phyloP scores from a whole-genome alignment of 2,888 invertebrate genomes.

The Diarsia rubi region DNA sequence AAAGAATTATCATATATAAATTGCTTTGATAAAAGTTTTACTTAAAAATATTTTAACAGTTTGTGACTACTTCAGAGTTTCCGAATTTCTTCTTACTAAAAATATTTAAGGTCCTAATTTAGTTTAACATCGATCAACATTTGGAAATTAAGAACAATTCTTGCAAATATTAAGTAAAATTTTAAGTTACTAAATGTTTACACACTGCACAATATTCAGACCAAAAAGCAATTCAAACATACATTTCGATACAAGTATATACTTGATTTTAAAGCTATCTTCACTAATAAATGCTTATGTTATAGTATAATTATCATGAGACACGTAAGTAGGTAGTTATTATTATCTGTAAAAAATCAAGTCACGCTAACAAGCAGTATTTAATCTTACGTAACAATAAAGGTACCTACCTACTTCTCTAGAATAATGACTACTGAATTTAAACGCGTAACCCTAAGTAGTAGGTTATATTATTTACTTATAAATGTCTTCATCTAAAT shows the following conservation, averaged over 20 bases:
- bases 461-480: conserved; percentile 22
- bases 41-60: conserved; percentile 59
- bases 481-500: conserved; percentile 21
- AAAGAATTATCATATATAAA: conserved; percentile 39
- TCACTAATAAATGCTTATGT: conserved; percentile 37
- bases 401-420: neutral
- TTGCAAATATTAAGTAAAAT: conserved; percentile 37
- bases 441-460: conserved; percentile 1
- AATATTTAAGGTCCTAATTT: conserved; percentile 31
- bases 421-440: conserved; percentile 8
- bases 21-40: conserved; percentile 34
- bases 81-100: conserved; percentile 5
- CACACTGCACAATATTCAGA: conserved; percentile 35
- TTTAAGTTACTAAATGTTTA: conserved; percentile 25
- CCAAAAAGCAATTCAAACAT: conserved; percentile 33
- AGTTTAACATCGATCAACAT: conserved; percentile 19
- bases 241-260: conserved; percentile 19
- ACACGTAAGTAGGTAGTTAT: conserved; percentile 23
- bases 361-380: conserved; percentile 24
- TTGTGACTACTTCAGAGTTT: conserved; percentile 44
- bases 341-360: conserved; percentile 18
- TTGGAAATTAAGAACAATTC: conserved; percentile 19
- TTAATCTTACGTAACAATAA: conserved; percentile 22
- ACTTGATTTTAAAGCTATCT: conserved; percentile 41
- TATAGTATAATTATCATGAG: conserved; percentile 35